These are phyloP conservation scores for Drosophila melanocephala DNA, from an alignment of 2,888 invertebrate species.

Conservation along the genomic window DNA sequence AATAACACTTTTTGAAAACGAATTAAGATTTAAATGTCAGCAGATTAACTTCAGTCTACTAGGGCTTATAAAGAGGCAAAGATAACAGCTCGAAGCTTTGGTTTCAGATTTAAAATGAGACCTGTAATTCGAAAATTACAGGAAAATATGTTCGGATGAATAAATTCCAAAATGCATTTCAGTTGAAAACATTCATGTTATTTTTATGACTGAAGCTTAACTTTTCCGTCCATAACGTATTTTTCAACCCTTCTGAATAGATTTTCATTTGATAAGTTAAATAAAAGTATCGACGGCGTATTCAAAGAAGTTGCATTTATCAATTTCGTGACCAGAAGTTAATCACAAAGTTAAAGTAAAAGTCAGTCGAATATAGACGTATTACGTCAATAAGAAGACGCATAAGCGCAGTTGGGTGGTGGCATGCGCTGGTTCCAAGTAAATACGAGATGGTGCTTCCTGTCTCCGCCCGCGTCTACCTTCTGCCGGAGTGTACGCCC, in stretches of 20 bases:
- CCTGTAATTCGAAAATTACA: neutral
- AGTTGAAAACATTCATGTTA: neutral
- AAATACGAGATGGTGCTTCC: slow-evolving; percentile 29
- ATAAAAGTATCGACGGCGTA: neutral
- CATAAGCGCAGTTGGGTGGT: slow-evolving; percentile 27
- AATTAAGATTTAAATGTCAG: neutral
- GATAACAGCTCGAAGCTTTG: neutral
- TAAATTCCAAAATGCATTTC: neutral
- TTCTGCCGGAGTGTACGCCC: slow-evolving; percentile 23
- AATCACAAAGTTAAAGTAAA: neutral
- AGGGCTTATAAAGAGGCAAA: accelerated
- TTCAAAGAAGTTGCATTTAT: neutral
- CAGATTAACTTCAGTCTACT: neutral
- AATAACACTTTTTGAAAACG: neutral
- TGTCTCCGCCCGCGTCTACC: neutral
- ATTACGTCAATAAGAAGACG: neutral
- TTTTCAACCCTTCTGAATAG: neutral
- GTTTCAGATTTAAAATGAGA: neutral
- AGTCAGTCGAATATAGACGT: neutral
- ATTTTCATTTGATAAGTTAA: neutral
- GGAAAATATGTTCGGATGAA: neutral
- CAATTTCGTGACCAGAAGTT: neutral
- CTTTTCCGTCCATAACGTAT: neutral
- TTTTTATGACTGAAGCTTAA: neutral
- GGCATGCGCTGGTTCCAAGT: slow-evolving; percentile 17